Base-by-base conservation (phyloP, 2,113 vertebrate species). In the Lagopus muta region DNA sequence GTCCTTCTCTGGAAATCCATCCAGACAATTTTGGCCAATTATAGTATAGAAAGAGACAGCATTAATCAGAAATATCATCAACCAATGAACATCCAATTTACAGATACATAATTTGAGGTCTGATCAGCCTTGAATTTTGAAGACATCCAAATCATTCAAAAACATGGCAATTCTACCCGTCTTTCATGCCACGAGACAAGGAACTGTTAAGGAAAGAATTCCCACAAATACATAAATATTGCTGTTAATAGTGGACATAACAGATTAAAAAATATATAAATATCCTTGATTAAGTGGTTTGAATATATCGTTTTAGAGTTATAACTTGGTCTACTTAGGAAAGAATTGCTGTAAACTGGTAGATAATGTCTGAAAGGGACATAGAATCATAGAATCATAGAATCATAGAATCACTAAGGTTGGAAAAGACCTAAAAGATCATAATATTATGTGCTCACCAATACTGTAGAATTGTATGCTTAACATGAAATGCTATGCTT, bases 401-500 rank as follows among this genome's bases (percentile, higher is more conserved):
- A n/a, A n/a, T n/a, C n/a, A n/a, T n/a, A n/a, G n/a, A n/a, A n/a
- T n/a, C n/a, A n/a, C n/a, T n/a, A n/a, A n/a, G n/a, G n/a, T n/a
- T n/a, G n/a, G n/a, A n/a, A n/a, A n/a, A n/a, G n/a, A n/a, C n/a
- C n/a, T n/a, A n/a, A n/a, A n/a, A n/a, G n/a, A n/a, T n/a, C n/a
- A n/a, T 27, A 36, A 19, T 73, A 69, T 30, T 75, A 65, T 28
- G 10, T 18, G 47, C 47, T 48, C 43, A 34, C 15, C 18, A 58
- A 5, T 36, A 20, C 1, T 19, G 62, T 19, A 38, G 11, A 67
- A 5, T 14, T 15, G 24, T 64, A 36, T 57, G 55, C 22, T n/a
- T 0, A 0, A 30, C 22, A 71, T 38, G 24, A 89, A 28, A 62
- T 15, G 24, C 45, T 80, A 66, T 48, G 48, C 0, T 1, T n/a